Evolutionary conservation across 2,888 invertebrate genomes (phyloP), one percentile per base, ranked within the genome.

Genomic region (Chironomus riparius): DNA sequence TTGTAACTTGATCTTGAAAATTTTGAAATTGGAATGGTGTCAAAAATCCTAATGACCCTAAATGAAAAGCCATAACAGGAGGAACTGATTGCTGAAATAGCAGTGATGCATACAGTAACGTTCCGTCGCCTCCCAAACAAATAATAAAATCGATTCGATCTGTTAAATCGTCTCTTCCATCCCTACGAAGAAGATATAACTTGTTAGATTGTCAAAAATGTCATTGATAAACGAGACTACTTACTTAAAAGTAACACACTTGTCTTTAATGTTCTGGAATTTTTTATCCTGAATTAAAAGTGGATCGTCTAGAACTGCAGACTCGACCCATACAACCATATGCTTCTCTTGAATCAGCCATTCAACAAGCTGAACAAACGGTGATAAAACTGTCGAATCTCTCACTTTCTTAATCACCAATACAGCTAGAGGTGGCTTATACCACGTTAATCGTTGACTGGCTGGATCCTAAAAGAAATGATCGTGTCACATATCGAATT

Each of bases 141-240:
- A 98, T 92, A 80, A 98, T 97, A 82, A 98, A 97, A 85, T 98
- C 98, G 78, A 98, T 96, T 84, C 95, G 94, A 85, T 97, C 96
- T 13, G 96, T 96, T 77, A 98, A 88, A 85, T 97, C 95, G 83
- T 97, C 97, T 73, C 94, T 93, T 77, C 94, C 94, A 80, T 97
- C 95, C 78, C 91, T 88, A 83, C 86, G 88, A 72, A 48, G 2
- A 56, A 68, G 10, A 38, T 4, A 28, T 10, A 1, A 7, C 10
- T 10, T 10, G n/a, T 68, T 22, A 68, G 22, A 5, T 24, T 4
- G 24, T n/a, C 24, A 10, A 18, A 56, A 50, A 3, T 50, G 48
- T 13, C 13, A 28, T 28, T 28, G 10, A 38, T 10, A 38, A 38
- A 38, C 10, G 61, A 21, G 21, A 48, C 1, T 50, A 80, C 82